Conservation (phyloP, 2,113 vertebrate species). For the Erythrocercus mccallii region DNA sequence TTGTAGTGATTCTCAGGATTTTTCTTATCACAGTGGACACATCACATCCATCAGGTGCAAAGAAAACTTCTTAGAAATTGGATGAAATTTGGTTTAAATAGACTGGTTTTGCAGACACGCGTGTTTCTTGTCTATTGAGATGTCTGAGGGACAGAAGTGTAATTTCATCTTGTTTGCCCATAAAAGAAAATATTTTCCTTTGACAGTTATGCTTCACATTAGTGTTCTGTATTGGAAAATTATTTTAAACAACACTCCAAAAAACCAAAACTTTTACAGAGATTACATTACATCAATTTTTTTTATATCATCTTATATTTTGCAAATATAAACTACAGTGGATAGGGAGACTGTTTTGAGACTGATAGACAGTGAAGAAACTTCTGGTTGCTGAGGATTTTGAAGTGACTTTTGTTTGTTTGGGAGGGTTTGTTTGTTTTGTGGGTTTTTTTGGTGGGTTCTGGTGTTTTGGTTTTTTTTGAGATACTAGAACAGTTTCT, state of each 20-base stretch:
- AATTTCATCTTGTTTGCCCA: background rate
- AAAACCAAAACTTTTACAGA: background rate
- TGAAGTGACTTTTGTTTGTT: no score
- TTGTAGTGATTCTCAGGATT: background rate
- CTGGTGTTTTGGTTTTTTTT: background rate
- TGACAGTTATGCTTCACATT: background rate
- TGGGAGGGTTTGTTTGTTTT: accelerated
- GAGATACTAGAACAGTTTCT: background rate
- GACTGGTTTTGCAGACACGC: accelerated
- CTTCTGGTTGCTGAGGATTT: background rate
- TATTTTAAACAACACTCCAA: background rate
- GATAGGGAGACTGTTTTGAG: background rate
- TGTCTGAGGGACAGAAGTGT: background rate
- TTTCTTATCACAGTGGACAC: background rate
- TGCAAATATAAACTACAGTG: background rate
- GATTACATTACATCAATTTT: background rate
- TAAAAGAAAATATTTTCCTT: background rate
- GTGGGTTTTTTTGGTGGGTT: background rate
- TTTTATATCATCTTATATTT: background rate
- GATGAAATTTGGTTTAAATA: background rate
- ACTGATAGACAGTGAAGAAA: background rate
- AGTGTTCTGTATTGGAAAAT: background rate
- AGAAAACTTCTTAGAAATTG: background rate
- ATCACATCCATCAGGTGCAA: background rate
- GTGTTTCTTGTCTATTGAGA: background rate